Evolutionary conservation across 2,113 vertebrate genomes (phyloP).

Genomic region (Puma concolor): DNA sequence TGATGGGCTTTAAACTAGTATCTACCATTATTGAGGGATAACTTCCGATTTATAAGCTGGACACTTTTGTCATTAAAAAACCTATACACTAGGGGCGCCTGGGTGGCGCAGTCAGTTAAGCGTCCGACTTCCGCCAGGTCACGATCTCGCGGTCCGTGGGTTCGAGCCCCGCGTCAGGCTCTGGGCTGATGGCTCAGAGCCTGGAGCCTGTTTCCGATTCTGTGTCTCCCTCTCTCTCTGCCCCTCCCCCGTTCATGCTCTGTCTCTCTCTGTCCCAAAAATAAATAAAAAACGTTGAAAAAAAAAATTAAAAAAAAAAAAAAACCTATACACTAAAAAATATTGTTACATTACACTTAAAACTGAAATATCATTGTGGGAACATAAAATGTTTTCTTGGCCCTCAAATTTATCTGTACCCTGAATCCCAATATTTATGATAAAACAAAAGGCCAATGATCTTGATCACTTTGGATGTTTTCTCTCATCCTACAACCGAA

Average conservation of each 20-base stretch:
- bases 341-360: background rate
- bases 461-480: background rate
- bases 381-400: background rate
- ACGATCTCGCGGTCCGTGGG: too few species aligned
- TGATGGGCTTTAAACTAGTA: conserved; percentile 14
- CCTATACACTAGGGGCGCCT: background rate
- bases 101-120: too few species aligned
- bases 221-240: too few species aligned
- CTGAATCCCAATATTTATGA: background rate
- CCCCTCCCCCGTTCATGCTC: too few species aligned
- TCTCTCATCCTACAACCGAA: background rate
- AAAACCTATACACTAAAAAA: background rate
- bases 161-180: too few species aligned
- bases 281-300: too few species aligned
- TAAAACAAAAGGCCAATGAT: background rate
- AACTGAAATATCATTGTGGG: background rate
- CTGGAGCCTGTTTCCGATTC: too few species aligned
- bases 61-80: conserved; percentile 8
- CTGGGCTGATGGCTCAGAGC: too few species aligned
- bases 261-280: too few species aligned
- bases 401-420: background rate
- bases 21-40: background rate
- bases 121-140: too few species aligned
- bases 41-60: conserved; percentile 43
- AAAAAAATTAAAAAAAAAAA: too few species aligned